Conservation (phyloP, 2,888 invertebrate species). For the Piscicola geometra region DNA sequence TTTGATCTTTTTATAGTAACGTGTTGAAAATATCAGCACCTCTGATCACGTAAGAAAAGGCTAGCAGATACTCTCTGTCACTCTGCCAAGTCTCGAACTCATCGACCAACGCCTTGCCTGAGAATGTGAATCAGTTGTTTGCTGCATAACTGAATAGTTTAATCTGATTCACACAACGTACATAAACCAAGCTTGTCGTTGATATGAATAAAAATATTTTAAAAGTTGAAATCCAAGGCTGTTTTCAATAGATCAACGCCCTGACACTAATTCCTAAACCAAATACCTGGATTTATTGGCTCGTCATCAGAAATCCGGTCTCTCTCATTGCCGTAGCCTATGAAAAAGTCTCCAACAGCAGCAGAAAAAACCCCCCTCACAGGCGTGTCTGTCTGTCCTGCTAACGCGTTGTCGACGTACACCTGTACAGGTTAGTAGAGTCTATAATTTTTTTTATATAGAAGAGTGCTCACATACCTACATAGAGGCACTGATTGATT, state of each 20-base stretch:
- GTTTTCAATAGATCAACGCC: too few species aligned
- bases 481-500: too few species aligned
- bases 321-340: slow-evolving; percentile 42
- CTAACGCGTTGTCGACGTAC: slow-evolving; percentile 40
- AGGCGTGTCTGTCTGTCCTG: slow-evolving; percentile 26
- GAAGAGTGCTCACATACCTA: too few species aligned
- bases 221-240: too few species aligned
- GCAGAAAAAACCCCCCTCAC: background rate
- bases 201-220: too few species aligned
- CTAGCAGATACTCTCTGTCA: slow-evolving; percentile 47
- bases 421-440: slow-evolving; percentile 19
- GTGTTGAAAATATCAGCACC: too few species aligned
- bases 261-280: too few species aligned
- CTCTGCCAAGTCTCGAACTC: slow-evolving; percentile 49
- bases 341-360: slow-evolving; percentile 34
- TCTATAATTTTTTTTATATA: background rate
- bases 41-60: slow-evolving; percentile 43
- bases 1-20: background rate
- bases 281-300: background rate
- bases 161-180: background rate
- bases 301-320: slow-evolving; percentile 17
- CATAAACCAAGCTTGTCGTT: background rate
- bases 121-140: too few species aligned
- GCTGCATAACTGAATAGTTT: too few species aligned
- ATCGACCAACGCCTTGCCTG: slow-evolving; percentile 38